Base-by-base conservation (phyloP, 1,140 invertebrate genomes). In the Drosophila obscura region DNA sequence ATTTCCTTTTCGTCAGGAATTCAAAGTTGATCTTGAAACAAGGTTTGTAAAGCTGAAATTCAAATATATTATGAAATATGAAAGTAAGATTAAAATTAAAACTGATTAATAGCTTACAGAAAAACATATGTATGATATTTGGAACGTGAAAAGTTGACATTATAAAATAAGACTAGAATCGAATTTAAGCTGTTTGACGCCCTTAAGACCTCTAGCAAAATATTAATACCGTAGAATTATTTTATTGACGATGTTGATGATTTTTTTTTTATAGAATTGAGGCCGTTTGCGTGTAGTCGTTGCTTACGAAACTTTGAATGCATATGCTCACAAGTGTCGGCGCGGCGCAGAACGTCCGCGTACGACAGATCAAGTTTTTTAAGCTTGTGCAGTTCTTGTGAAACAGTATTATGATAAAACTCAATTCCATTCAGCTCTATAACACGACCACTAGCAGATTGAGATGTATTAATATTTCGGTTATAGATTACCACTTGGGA, bases 321-420 rank as follows among this genome's bases (percentile, higher is more conserved):
- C 26, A 59, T 55, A 16, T 84, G 80, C 39, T 90, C 87, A 35
- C 84, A 90, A 16, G 71, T 93, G 74, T 95, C 95, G 44, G 95
- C 94, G 85, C 95, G 95, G 52, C 95, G 94, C 9, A 97, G 92
- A 4, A 95, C 96, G 90, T 97, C 96, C 0, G 96, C 96, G 85
- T 97, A 97, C 4, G 96, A 96, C 82, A 96, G 94, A 74, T 97
- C 96, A 26, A 97, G 92, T 73, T 95, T 94, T 88, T 95, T 95
- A 46, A 97, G 92, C 78, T 95, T 96, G 68, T 96, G 95, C 8
- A 97, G 94, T 72, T 97, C 96, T 77, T 96, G 95, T 0, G 96
- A 96, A 4, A 96, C 96, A 8, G 94, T 94, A 90, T 95, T 96
- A 16, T 95, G 94, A 80, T 95, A 95, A 73, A 94, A 95, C 65